Conservation (phyloP, 2,797 vertebrate genomes). For the Nothura maculosa region DNA sequence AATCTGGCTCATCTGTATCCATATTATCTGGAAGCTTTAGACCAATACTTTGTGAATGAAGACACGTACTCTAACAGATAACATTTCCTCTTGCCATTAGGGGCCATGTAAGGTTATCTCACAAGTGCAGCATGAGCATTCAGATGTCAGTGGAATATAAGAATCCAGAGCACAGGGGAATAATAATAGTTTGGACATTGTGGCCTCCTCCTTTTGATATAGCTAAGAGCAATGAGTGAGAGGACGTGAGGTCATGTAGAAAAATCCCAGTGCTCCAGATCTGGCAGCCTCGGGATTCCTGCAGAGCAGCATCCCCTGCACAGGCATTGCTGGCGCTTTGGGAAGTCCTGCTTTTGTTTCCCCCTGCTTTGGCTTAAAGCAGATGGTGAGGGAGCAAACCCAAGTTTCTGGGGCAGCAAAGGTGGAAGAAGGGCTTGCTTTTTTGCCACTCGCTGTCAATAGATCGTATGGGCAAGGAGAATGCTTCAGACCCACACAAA, state of each 20-base stretch:
- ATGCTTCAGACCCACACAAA: not conserved
- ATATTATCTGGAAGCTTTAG: not conserved
- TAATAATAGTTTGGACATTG: not conserved
- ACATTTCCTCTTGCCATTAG: not conserved
- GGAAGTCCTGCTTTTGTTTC: not conserved
- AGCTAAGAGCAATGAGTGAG: not conserved
- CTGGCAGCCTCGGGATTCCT: not conserved
- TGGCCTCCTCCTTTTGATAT: not conserved
- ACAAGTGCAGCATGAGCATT: not conserved
- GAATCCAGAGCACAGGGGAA: not conserved
- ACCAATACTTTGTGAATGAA: not conserved
- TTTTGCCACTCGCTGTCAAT: not conserved
- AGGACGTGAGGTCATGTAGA: not conserved
- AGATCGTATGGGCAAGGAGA: not conserved
- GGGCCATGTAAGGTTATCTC: not conserved
- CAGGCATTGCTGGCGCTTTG: not conserved
- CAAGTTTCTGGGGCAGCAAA: not conserved
- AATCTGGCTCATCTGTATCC: not conserved
- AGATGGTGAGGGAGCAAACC: not conserved
- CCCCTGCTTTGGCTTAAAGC: not conserved
- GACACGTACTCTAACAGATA: not conserved
- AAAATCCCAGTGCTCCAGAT: not conserved
- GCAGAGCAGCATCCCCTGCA: not conserved
- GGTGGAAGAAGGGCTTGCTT: not conserved
- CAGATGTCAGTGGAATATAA: not conserved